Evolutionary conservation across 2,888 invertebrate genomes (phyloP).

Genomic region (Keiferia lycopersicella): DNA sequence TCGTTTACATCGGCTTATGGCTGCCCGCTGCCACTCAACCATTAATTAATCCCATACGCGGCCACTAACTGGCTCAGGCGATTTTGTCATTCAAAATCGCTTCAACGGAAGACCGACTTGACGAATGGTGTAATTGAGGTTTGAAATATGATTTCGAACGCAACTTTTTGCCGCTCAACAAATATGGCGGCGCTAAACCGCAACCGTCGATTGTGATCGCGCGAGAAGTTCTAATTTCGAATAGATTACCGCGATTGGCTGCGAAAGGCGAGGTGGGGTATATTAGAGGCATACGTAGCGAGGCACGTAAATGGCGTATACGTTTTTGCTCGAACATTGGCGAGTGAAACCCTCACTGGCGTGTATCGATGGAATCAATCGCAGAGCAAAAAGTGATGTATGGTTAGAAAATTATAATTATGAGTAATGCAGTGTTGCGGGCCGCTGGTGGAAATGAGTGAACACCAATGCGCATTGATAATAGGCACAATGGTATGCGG

Average conservation of each 20-base stretch:
- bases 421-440: conserved; percentile 43
- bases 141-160: conserved; percentile 61
- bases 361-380: conserved; percentile 54
- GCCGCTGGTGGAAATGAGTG: conserved; percentile 42
- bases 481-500: conserved; percentile 8
- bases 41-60: conserved; percentile 71
- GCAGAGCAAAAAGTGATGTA: conserved; percentile 50
- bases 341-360: conserved; percentile 51
- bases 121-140: conserved; percentile 66
- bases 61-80: conserved; percentile 50
- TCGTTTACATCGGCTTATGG: conserved; percentile 67
- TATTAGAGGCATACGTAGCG: conserved; percentile 49
- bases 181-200: conserved; percentile 37
- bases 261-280: conserved; percentile 45
- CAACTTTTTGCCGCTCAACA: conserved; percentile 35
- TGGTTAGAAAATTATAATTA: conserved; percentile 49
- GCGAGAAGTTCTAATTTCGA: conserved; percentile 66
- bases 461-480: conserved; percentile 17
- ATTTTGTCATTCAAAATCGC: conserved; percentile 72
- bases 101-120: conserved; percentile 51
- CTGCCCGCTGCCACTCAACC: conserved; percentile 46
- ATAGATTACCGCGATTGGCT: conserved; percentile 68
- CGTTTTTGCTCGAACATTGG: conserved; percentile 56
- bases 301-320: conserved; percentile 50
- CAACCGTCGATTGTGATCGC: conserved; percentile 52